phyloP scores from a whole-genome alignment of 2,797 vertebrate genomes.

The Notolabrus celidotus region DNA sequence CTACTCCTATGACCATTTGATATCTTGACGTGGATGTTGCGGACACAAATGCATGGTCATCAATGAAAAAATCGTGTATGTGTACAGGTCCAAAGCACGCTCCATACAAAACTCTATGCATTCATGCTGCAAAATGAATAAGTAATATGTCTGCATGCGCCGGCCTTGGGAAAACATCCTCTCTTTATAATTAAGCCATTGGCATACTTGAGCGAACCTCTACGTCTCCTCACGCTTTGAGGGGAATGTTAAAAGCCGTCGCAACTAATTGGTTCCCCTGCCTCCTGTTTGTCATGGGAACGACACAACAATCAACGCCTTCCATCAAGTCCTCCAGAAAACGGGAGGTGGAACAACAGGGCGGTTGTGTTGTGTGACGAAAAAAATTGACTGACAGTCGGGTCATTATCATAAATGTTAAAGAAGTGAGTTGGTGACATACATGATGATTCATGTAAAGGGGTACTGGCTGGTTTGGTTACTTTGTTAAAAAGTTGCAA shows the following conservation, averaged over 20 bases:
- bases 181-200: slow-evolving; percentile 70
- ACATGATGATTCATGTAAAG: no score
- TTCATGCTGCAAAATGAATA: slow-evolving; percentile 68
- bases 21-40: neutral
- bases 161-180: slow-evolving; percentile 66
- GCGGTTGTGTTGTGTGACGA: no score
- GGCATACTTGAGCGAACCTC: slow-evolving; percentile 54
- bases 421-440: no score
- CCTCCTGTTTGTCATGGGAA: slow-evolving; percentile 76
- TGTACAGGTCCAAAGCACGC: slow-evolving; percentile 19
- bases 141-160: slow-evolving; percentile 64
- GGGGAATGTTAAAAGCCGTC: slow-evolving; percentile 70
- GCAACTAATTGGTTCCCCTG: slow-evolving; percentile 81
- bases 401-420: no score
- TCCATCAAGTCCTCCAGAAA: slow-evolving; percentile 53
- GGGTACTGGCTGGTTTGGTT: no score
- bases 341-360: slow-evolving; percentile 54
- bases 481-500: no score
- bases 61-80: neutral
- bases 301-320: slow-evolving; percentile 53
- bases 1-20: no score
- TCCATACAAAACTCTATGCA: slow-evolving; percentile 47
- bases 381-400: no score
- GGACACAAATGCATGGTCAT: slow-evolving; percentile 11
- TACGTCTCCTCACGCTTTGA: slow-evolving; percentile 54